A percentile compares a stretch with the other conserved stretches of the same genome.
These are phyloP conservation scores for Eunapius fragilis DNA, from an alignment of 37 sponge, comb jelly and placozoan species.

Conservation along the genomic window DNA sequence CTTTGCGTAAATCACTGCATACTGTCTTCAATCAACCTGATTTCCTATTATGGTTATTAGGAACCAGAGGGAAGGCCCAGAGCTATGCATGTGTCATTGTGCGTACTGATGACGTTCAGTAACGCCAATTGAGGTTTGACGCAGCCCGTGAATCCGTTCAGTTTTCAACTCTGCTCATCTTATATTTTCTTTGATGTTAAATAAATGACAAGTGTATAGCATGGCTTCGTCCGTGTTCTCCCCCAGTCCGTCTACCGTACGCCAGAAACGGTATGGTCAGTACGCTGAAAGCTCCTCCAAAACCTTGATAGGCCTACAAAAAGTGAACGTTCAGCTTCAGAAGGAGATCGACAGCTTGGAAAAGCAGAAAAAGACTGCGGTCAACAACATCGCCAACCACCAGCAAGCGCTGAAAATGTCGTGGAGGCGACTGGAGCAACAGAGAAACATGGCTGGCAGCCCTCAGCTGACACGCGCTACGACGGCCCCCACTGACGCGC, in stretches of 20 bases:
- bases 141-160: background rate
- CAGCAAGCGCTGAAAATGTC: slow-evolving; percentile 72
- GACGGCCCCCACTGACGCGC: background rate
- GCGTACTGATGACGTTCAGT: too few relatives aligned
- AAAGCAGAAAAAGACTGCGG: slow-evolving; percentile 46
- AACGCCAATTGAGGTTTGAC: too few relatives aligned
- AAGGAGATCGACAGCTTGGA: slow-evolving; percentile 60
- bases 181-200: background rate
- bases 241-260: background rate
- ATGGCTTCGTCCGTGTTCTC: background rate
- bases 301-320: slow-evolving; percentile 40
- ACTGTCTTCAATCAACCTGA: too few relatives aligned
- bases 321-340: slow-evolving; percentile 31
- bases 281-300: slow-evolving; percentile 25
- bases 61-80: too few relatives aligned
- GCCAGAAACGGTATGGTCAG: slow-evolving; percentile 4
- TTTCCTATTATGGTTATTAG: too few relatives aligned
- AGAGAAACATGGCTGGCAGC: slow-evolving; percentile 10
- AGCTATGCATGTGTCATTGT: too few relatives aligned
- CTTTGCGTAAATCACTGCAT: too few relatives aligned
- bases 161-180: background rate
- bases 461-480: background rate
- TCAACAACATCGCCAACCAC: slow-evolving; percentile 58
- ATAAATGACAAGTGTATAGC: background rate
- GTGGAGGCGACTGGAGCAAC: slow-evolving; percentile 45